Percentiles rank a stretch among this genome's conserved stretches.
phyloP scores from a whole-genome alignment of 2,113 vertebrate genomes.

The Fregata magnificens region DNA sequence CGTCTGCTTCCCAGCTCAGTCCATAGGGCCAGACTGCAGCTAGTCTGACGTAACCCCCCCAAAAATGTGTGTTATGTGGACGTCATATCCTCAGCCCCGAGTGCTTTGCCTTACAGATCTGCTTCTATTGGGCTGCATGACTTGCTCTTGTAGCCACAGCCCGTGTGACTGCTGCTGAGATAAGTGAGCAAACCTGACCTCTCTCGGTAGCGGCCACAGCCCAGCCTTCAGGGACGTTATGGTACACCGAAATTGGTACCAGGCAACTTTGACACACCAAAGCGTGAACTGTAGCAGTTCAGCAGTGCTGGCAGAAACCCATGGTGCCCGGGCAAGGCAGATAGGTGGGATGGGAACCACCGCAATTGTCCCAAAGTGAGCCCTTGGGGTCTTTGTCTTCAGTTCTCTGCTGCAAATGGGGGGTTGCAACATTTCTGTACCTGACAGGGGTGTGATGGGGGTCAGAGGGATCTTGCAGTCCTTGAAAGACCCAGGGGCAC shows the following conservation, averaged over 20 bases:
- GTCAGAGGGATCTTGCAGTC: background rate
- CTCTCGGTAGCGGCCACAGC: background rate
- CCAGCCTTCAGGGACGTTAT: background rate
- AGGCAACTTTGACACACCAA: background rate
- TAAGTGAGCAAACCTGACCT: background rate
- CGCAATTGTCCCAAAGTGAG: rapidly evolving
- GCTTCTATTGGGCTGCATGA: background rate
- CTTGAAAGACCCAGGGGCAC: background rate
- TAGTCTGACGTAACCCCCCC: background rate
- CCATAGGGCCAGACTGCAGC: background rate
- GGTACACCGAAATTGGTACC: background rate
- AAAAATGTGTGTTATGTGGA: background rate
- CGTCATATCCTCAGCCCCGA: rapidly evolving
- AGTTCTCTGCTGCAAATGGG: background rate
- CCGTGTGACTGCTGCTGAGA: background rate
- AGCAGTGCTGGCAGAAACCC: background rate
- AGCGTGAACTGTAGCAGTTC: background rate
- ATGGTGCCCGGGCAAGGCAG: background rate
- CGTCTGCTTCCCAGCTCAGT: background rate
- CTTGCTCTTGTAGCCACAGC: background rate
- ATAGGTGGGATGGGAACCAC: background rate
- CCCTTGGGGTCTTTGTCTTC: background rate
- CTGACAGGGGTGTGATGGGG: background rate
- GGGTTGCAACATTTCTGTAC: background rate
- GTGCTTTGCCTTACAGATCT: background rate